Base-by-base conservation (phyloP, 1,140 invertebrate genomes). In the Drosophila simulans region DNA sequence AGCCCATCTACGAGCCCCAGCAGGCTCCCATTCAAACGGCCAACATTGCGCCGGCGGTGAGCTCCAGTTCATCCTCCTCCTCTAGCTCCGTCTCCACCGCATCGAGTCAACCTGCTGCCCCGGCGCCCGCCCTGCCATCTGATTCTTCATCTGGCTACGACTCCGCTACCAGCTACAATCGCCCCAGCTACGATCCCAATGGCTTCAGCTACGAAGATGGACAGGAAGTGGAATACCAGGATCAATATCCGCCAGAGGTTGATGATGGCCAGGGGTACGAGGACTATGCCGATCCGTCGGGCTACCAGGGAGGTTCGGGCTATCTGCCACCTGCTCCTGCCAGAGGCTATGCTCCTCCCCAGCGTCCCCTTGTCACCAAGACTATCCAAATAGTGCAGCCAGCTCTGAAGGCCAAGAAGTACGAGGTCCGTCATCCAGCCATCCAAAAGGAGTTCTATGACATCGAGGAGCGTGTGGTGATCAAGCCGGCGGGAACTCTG, bases 401-500 rank as follows among this genome's bases (percentile, higher is more conserved):
- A 0, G 91, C 91, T 0, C 58, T 92, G 35, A 92, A 92, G 75
- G 90, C 91, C 22, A 92, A 91, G 55, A 83, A 91, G 34, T 92
- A 91, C 74, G 90, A 94, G 92, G 93, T 95, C 0, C 93, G 95
- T 62, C 93, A 95, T 48, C 95, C 95, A 65, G 95, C 94, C 31
- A 94, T 95, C 54, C 94, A 95, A 64, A 95, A 95, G 83, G 94
- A 95, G 80, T 95, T 95, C 90, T 95, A 94, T 80, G 95, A 95
- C 72, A 94, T 95, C 59, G 95, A 95, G 81, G 94, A 95, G 80
- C 93, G 94, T 25, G 93, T 94, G 8, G 93, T 95, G 5, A 93
- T 95, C 20, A 93, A 94, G n/a, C 94, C 94, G 3, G 94, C 94
- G 2, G 95, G 94, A 17, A 94, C 94, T 0, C 93, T 94, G 27